Base-by-base conservation (phyloP, 2,888 invertebrate species). In the Andricus curvator region DNA sequence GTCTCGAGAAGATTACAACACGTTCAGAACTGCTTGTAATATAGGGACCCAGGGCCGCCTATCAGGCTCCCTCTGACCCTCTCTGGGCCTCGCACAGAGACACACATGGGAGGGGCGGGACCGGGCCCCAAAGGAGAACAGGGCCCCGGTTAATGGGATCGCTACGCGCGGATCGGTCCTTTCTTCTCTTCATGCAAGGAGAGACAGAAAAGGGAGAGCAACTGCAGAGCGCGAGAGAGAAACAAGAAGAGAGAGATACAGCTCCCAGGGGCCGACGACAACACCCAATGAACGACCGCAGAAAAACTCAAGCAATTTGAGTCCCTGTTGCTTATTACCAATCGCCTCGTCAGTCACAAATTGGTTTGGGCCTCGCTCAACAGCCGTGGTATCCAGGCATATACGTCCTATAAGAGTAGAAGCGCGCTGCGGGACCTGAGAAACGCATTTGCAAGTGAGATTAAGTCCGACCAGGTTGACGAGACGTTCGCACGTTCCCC, bases 1-100 rank as follows among this genome's bases (percentile, higher is more conserved):
- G 92, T 92, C 91, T 92, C 91, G 90, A 91, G 90, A 91, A 92
- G 90, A 92, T 92, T 92, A 90, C 92, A 91, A 91, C 92, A 92
- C 92, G 91, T 92, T 91, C 91, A 89, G 89, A 88, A 88, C 88
- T 90, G 90, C 88, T 91, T 91, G 90, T 91, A 91, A 92, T 91
- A 90, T 89, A 90, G 89, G 88, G 89, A 90, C 85, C 85, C 86
- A 84, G 84, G 83, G 84, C 84, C 81, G 85, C 83, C 80, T 80
- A 84, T 83, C 85, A 82, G 66, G 78, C 82, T 79, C 87, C 81
- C 84, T 82, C 84, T 86, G 68, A 65, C 82, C 85, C 84, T 80
- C 84, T 83, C 81, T 82, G 80, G 62, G 25, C 62, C 25, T 85
- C 81, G 86, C 78, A 74, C 81, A 84, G 83, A 84, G 81, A 84